Percentiles rank a stretch among this genome's conserved stretches.
These are phyloP conservation scores for Botrylloides violaceus DNA, from an alignment of 23 tunicate species.

Conservation along the genomic window DNA sequence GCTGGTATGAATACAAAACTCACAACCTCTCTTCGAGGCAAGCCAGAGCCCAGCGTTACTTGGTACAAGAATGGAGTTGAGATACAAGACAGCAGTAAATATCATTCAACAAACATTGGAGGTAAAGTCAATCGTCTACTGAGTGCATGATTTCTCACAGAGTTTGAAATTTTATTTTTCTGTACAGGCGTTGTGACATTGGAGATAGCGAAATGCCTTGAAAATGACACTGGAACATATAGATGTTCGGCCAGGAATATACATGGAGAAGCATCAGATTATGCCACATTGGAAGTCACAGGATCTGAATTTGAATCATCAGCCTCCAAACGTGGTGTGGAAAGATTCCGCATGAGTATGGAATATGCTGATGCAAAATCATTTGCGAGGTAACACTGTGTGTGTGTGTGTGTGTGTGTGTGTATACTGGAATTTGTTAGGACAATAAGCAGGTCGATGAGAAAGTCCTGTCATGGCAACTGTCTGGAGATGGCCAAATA, in stretches of 20 bases:
- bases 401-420: not conserved
- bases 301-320: conserved; percentile 80
- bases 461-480: not conserved
- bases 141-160: too few relatives aligned
- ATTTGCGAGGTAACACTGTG: conserved; percentile 17
- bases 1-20: conserved; percentile 89
- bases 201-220: conserved; percentile 61
- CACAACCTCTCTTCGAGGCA: conserved; percentile 80
- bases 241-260: conserved; percentile 54
- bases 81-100: conserved; percentile 59
- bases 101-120: conserved; percentile 75
- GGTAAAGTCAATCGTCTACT: conserved; percentile 52
- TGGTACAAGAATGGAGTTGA: conserved; percentile 90
- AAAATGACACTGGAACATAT: conserved; percentile 83
- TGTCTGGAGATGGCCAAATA: too few relatives aligned
- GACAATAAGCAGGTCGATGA: not conserved
- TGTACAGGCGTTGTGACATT: conserved; percentile 32
- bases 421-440: not conserved
- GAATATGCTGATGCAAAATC: conserved; percentile 59
- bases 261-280: conserved; percentile 85
- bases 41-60: conserved; percentile 87
- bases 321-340: conserved; percentile 48
- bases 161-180: too few relatives aligned
- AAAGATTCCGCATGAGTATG: conserved; percentile 66
- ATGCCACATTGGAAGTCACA: conserved; percentile 85